A percentile compares a stretch with the other conserved stretches of the same genome.
phyloP scores from a whole-genome alignment of 2,113 vertebrate species.

The Muntiacus reevesi region DNA sequence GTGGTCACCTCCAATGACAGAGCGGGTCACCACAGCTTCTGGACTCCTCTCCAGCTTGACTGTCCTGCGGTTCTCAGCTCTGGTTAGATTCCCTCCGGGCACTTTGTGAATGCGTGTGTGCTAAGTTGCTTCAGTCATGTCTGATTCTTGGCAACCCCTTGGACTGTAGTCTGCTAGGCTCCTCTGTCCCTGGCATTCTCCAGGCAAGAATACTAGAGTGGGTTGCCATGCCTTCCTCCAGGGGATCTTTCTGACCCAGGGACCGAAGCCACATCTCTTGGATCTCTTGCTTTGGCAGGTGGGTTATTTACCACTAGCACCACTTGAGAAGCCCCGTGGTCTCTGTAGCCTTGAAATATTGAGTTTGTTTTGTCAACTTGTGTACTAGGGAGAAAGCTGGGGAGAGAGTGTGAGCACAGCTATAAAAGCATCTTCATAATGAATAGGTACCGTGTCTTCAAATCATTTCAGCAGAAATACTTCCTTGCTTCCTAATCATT shows the following conservation, averaged over 20 bases:
- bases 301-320: neutral
- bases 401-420: neutral
- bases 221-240: neutral
- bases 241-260: neutral
- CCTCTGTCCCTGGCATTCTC: neutral
- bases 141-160: neutral
- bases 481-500: neutral
- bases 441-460: neutral
- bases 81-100: neutral
- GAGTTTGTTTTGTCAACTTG: neutral
- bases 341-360: neutral
- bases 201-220: neutral
- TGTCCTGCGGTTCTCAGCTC: neutral
- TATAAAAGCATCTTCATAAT: neutral
- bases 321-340: neutral
- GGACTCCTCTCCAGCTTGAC: neutral
- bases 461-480: neutral
- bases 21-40: neutral
- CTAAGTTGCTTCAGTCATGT: neutral
- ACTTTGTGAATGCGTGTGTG: neutral
- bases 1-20: neutral
- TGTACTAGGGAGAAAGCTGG: neutral
- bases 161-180: neutral
- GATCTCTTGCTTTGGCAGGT: neutral
- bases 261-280: neutral